phyloP scores from a whole-genome alignment of 2,888 invertebrate species.

The Scotopteryx bipunctaria region DNA sequence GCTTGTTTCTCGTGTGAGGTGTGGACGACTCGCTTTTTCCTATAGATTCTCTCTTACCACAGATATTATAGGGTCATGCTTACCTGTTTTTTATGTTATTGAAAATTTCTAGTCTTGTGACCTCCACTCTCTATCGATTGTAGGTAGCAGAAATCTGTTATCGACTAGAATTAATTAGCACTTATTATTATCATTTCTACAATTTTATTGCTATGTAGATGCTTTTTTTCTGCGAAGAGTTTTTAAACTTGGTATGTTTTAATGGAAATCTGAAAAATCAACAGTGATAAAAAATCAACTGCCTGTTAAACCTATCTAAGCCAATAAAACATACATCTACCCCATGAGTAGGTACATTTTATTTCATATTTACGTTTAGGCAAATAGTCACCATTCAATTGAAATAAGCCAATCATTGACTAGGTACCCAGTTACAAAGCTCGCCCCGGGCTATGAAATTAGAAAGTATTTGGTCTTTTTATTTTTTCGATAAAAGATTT shows the following conservation, averaged over 20 bases:
- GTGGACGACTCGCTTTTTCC: conserved; percentile 39
- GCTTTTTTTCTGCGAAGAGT: background rate
- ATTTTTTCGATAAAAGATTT: conserved; percentile 69
- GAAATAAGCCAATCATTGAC: conserved; percentile 31
- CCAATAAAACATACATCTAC: too few species aligned
- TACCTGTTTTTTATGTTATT: conserved; percentile 10
- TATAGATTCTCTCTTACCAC: conserved; percentile 29
- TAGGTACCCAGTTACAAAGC: conserved; percentile 49
- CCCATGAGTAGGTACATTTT: too few species aligned
- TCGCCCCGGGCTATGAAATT: conserved; percentile 74
- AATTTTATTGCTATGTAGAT: background rate
- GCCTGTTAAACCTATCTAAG: too few species aligned
- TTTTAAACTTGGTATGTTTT: too few species aligned
- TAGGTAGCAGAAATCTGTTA: too few species aligned
- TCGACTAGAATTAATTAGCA: background rate
- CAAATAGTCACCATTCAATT: too few species aligned
- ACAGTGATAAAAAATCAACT: too few species aligned
- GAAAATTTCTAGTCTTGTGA: conserved; percentile 8
- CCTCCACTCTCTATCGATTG: conserved; percentile 7
- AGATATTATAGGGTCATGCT: conserved; percentile 27
- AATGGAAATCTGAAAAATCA: too few species aligned
- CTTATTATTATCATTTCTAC: background rate
- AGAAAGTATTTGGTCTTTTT: conserved; percentile 66
- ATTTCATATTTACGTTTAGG: too few species aligned
- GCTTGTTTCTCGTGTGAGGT: conserved; percentile 34